Conservation (phyloP, 1,140 invertebrate genomes). For the Pogonognathellus flavescens region DNA sequence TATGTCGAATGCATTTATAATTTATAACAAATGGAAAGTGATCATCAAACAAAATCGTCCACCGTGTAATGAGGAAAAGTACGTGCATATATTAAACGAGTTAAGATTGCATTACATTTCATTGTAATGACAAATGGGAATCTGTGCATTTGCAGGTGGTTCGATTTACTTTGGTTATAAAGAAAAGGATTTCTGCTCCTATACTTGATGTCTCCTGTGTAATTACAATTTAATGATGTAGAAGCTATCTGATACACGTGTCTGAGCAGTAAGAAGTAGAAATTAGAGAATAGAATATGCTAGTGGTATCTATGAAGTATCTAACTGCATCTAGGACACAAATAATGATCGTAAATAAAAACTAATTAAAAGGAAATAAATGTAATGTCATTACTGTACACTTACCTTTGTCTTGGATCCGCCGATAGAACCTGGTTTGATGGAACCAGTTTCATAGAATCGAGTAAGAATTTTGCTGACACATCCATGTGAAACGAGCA, state of each 20-base stretch:
- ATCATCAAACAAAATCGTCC: constrained; percentile 39
- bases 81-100: background rate
- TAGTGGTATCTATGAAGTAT: background rate
- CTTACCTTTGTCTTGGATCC: constrained; percentile 90
- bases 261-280: too few relatives aligned
- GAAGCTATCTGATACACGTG: too few relatives aligned
- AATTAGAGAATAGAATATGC: too few relatives aligned
- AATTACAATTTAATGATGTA: too few relatives aligned
- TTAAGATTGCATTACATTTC: background rate
- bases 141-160: too few relatives aligned
- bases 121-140: background rate
- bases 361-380: background rate
- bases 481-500: constrained; percentile 94
- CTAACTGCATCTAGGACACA: background rate
- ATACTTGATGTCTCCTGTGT: too few relatives aligned
- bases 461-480: constrained; percentile 97
- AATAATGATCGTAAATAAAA: background rate
- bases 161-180: too few relatives aligned
- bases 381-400: background rate
- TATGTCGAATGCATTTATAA: background rate
- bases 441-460: constrained; percentile 95
- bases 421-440: constrained; percentile 90
- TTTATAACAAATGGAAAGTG: constrained; percentile 44
- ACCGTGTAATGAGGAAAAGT: constrained; percentile 46
- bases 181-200: too few relatives aligned